These are phyloP conservation scores for Cardiocondyla obscurior DNA, from an alignment of 1,140 invertebrate genomes.

Conservation along the genomic window DNA sequence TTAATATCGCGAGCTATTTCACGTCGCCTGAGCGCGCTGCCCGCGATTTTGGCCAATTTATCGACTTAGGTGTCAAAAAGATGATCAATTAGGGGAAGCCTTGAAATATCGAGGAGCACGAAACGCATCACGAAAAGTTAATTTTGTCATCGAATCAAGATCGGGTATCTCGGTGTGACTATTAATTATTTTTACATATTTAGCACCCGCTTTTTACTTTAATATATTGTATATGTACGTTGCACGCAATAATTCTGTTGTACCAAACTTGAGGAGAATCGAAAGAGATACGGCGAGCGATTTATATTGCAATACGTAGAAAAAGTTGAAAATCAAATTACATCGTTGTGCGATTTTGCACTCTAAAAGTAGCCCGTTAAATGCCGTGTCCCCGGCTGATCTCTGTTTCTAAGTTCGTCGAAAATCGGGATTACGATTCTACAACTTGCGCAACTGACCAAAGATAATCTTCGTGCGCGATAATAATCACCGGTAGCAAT, in stretches of 20 bases:
- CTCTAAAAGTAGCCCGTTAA: no score
- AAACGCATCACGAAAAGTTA: not conserved
- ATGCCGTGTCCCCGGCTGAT: no score
- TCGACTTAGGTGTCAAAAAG: constrained; percentile 30
- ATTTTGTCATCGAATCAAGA: not conserved
- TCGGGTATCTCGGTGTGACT: not conserved
- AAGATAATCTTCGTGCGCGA: constrained; percentile 23
- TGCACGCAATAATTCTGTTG: no score
- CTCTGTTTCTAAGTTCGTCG: no score
- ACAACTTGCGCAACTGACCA: constrained; percentile 6
- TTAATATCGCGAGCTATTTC: constrained; percentile 67
- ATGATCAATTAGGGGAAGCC: constrained; percentile 11
- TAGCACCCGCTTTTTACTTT: not conserved
- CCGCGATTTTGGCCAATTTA: constrained; percentile 32
- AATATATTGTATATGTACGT: not conserved
- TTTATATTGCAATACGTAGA: not conserved
- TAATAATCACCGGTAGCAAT: constrained; percentile 38
- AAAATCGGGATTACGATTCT: constrained; percentile 16
- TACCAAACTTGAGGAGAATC: not conserved
- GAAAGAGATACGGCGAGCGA: not conserved
- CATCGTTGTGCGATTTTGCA: no score
- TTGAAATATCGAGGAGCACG: not conserved
- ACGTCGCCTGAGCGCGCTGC: not conserved
- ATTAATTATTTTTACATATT: not conserved
- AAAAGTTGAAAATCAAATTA: not conserved